A percentile compares a stretch with the other conserved stretches of the same genome.
phyloP scores from a whole-genome alignment of 2,113 vertebrate genomes.

The Tragelaphus buxtoni region DNA sequence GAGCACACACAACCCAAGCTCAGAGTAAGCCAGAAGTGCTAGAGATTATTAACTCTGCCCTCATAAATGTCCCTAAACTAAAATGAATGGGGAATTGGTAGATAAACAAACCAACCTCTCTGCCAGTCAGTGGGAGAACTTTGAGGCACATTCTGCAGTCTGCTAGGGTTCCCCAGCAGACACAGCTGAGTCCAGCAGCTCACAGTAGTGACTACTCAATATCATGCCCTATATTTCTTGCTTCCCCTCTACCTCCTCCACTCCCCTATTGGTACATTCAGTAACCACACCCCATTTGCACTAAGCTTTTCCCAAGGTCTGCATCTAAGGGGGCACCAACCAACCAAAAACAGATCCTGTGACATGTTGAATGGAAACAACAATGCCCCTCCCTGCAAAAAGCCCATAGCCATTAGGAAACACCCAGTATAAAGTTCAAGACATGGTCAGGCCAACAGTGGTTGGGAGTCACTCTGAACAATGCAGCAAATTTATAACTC shows the following conservation, averaged over 20 bases:
- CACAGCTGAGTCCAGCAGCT: neutral
- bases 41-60: neutral
- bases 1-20: neutral
- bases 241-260: neutral
- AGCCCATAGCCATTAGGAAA: neutral
- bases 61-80: neutral
- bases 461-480: neutral
- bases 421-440: neutral
- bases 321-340: neutral
- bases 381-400: neutral
- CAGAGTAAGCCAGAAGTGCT: neutral
- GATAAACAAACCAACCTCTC: neutral
- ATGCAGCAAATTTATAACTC: neutral
- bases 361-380: neutral
- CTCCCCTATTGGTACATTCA: accelerated
- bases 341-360: neutral
- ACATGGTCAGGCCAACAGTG: neutral
- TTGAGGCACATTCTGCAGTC: neutral
- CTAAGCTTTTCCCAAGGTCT: neutral
- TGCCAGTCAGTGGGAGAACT: neutral
- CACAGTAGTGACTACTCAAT: neutral
- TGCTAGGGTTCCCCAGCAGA: neutral
- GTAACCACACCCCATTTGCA: neutral
- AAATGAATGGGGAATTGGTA: neutral
- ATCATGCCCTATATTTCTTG: neutral